Base-by-base conservation (phyloP, 2,888 invertebrate species). In the Rugalucina vietnamica region DNA sequence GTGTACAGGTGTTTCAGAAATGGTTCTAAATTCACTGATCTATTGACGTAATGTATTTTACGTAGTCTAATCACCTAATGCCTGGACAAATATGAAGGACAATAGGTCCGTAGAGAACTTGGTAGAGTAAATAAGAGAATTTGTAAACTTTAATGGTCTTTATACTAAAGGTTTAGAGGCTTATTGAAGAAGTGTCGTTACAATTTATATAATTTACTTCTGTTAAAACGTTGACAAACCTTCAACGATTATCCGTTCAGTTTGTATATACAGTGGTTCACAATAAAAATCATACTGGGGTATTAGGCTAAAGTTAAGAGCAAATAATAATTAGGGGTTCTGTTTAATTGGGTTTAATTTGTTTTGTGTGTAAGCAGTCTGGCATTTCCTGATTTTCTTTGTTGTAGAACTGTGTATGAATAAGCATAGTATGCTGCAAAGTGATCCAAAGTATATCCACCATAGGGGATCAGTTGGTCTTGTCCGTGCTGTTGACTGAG, bases 1-100 rank as follows among this genome's bases (percentile, higher is more conserved):
- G n/a, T n/a, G n/a, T n/a, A n/a, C 71, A 71, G 71, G 57, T 72
- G 39, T 72, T 60, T n/a, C 29, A 54, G 57, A 29, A 65, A 27
- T 79, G 29, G 73, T 39, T 32, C 12, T 72, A 57, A 73, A 57
- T 73, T 71, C 24, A 72, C 70, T 18, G 27, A 57, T n/a, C 39
- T 60, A 71, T 86, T 81, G 75, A 86, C 79, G 83, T 86, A 86
- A 86, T 83, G 69, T 81, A 79, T 86, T 86, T 83, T 76, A 78
- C 39, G 37, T 34, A 24, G 27, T 18, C 32, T 83, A 86, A 86
- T 83, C 83, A 57, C 32, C 36, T 86, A 86, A 86, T 86, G 81
- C 86, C 73, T 79, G 29, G 32, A 81, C 72, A 86, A 86, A 86
- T 76, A 86, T n/a, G 24, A 32, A 5, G n/a, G 10, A 76, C 37